Conservation (phyloP, 1,140 invertebrate genomes). For the Steinernema khuongi region DNA sequence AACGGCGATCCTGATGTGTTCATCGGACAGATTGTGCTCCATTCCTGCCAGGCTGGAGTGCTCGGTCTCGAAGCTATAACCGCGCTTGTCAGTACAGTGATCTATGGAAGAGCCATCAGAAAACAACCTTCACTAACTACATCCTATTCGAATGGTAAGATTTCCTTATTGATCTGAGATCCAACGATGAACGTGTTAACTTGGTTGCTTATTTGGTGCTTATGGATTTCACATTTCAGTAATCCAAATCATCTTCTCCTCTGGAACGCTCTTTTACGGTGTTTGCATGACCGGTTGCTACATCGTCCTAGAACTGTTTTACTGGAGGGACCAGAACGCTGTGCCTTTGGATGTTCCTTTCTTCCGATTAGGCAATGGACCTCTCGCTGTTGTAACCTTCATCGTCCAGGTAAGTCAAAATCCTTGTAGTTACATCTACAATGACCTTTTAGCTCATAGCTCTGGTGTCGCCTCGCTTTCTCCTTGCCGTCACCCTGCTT, state of each 20-base stretch:
- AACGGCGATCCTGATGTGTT: conserved; percentile 41
- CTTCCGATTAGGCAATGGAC: conserved; percentile 54
- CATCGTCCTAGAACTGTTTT: conserved; percentile 56
- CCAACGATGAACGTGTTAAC: too few relatives aligned
- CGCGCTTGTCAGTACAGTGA: conserved; percentile 39
- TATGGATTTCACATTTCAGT: too few relatives aligned
- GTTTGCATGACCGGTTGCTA: conserved; percentile 52
- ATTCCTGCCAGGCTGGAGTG: conserved; percentile 48
- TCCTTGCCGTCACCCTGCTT: conserved; percentile 47
- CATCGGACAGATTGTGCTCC: conserved; percentile 49
- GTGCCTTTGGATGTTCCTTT: conserved; percentile 52
- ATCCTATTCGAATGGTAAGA: conserved; percentile 36
- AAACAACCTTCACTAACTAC: conserved; percentile 30
- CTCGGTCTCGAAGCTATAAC: conserved; percentile 41
- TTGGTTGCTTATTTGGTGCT: conserved; percentile 18
- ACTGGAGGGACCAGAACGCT: conserved; percentile 50
- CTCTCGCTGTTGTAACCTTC: conserved; percentile 52
- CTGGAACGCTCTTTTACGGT: conserved; percentile 53
- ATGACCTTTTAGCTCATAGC: conserved; percentile 27
- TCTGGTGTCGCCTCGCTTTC: conserved; percentile 33
- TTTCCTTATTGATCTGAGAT: conserved; percentile 17
- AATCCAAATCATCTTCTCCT: conserved; percentile 48
- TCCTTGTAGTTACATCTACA: neutral
- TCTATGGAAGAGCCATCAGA: conserved; percentile 44
- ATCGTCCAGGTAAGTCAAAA: conserved; percentile 44